Evolutionary conservation across 2,113 vertebrate species (phyloP), one percentile per base, ranked within the genome.

Genomic region (Jacana jacana): DNA sequence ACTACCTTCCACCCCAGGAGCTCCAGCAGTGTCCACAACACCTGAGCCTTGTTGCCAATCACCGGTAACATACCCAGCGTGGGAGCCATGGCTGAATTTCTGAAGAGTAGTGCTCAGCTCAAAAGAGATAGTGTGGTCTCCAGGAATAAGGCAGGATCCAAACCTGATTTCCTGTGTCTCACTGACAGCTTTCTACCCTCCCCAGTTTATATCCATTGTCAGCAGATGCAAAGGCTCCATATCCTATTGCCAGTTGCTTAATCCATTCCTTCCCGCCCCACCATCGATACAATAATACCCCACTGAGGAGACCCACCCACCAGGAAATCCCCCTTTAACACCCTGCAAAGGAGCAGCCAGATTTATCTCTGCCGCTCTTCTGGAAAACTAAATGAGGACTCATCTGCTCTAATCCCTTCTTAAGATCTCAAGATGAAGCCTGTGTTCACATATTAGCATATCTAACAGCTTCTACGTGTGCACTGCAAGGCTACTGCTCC

Each of bases 251-350:
- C 92, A 49, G 76, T 6, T 51, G 35, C 76, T 92, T 96, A 96
- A 94, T 96, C 95, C 88, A 86, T 95, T 71, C 92, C 92, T 96
- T 96, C 92, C 93, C 58, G 5, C 88, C 92, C 88, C 81, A 92
- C 80, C 42, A 49, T 19, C 77, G 6, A 4, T 1, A 89, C 93
- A 96, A 96, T 85, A 85, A 93, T 14, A 76, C 63, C 94, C 92
- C 91, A 92, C 81, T 35, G 93, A 92, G 92, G 95, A 88, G 91
- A 95, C 58, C 86, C 92, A 92, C 92, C 91, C 77, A 81, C 80
- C 83, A 91, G 95, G 95, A 97, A 94, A 95, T 96, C 95, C 92
- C 40, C 40, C 93, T 92, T 93, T 92, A 92, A 86, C 86, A 91
- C 61, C 86, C 91, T 85, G 92, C 88, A 95, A 95, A 95, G 83